Conservation (phyloP, 2,888 invertebrate genomes). For the Scrobipalpa atriplicella region DNA sequence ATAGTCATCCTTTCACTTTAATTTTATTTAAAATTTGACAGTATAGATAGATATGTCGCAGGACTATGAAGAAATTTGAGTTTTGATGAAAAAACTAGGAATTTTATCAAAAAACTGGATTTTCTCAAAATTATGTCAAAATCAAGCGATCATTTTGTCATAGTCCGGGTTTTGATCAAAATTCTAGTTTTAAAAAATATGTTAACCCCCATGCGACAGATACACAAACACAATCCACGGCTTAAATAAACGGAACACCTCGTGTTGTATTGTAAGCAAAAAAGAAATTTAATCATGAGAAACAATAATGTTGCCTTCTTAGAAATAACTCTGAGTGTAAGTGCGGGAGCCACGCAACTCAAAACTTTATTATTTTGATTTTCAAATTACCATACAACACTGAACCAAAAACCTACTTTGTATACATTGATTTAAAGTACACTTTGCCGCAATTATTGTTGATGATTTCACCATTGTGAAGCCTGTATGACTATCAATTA, state of each 20-base stretch:
- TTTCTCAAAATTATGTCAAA: too few species aligned
- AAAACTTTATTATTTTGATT: constrained; percentile 69
- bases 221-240: constrained; percentile 56
- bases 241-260: constrained; percentile 64
- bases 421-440: constrained; percentile 41
- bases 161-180: too few species aligned
- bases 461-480: constrained; percentile 77
- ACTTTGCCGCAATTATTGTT: constrained; percentile 40
- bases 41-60: too few species aligned
- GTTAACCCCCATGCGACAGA: neutral
- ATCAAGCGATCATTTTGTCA: too few species aligned
- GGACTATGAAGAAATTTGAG: too few species aligned
- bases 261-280: constrained; percentile 68
- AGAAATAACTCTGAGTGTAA: constrained; percentile 79
- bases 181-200: too few species aligned
- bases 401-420: neutral
- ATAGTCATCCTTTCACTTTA: too few species aligned
- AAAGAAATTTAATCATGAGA: constrained; percentile 83
- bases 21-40: too few species aligned
- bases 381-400: constrained; percentile 3
- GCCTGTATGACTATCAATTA: constrained; percentile 81
- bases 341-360: constrained; percentile 81
- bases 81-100: too few species aligned
- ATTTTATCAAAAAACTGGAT: neutral
- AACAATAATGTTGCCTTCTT: constrained; percentile 80